Evolutionary conservation across 2,797 vertebrate genomes (phyloP).

Genomic region (Parambassis ranga): DNA sequence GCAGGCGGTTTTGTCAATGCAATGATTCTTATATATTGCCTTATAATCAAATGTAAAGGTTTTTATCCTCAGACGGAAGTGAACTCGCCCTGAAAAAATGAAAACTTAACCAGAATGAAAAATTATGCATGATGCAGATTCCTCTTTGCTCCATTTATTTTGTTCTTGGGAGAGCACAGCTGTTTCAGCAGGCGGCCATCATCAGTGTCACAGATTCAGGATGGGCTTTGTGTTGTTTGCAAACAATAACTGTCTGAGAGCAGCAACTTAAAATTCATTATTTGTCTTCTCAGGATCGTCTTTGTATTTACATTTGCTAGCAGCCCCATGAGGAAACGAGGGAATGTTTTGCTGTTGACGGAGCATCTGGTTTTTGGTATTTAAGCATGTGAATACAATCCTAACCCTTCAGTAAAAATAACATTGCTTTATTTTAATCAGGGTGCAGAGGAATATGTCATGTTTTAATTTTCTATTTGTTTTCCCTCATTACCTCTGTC

Average conservation of each 20-base stretch:
- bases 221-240: slow-evolving; percentile 21
- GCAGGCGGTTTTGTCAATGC: neutral
- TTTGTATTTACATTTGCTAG: slow-evolving; percentile 14
- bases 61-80: neutral
- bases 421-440: slow-evolving; percentile 26
- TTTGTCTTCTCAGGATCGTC: neutral
- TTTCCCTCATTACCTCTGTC: slow-evolving; percentile 37
- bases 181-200: slow-evolving; percentile 33
- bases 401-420: slow-evolving; percentile 10
- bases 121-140: neutral
- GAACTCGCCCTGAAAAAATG: neutral
- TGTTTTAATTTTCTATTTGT: slow-evolving; percentile 49
- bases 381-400: slow-evolving; percentile 17
- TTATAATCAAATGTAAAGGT: neutral
- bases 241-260: slow-evolving; percentile 19
- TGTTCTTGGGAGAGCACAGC: slow-evolving; percentile 12
- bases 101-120: neutral
- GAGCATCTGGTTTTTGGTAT: slow-evolving; percentile 29
- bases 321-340: neutral
- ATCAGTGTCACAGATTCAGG: slow-evolving; percentile 13
- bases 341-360: slow-evolving; percentile 1
- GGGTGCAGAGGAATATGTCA: slow-evolving; percentile 19
- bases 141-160: slow-evolving; percentile 7
- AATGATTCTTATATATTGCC: neutral
- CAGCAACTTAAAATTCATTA: slow-evolving; percentile 1